Base-by-base conservation (phyloP, 2,888 invertebrate species). In the Hyles lineata region DNA sequence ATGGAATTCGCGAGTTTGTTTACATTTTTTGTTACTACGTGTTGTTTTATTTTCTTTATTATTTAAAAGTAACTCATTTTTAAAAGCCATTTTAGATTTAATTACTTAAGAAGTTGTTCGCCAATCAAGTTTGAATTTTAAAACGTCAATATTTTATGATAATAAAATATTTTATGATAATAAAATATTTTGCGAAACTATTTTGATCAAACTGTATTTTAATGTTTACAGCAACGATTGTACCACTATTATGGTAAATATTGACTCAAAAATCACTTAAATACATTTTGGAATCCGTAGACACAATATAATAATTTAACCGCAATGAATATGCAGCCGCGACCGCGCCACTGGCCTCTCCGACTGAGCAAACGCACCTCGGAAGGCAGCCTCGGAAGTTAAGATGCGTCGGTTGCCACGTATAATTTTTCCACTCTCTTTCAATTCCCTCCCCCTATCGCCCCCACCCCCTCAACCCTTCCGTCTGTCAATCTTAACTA, bases 401-500 rank as follows among this genome's bases (percentile, higher is more conserved):
- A 94, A 94, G 94, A 94, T 92, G 93, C 93, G 91, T 93, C 89
- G 91, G 88, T 91, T 90, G 91, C 90, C 89, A 91, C 93, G 93
- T 94, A 93, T 93, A 93, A 94, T 94, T 94, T 92, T 93, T 90
- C 92, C 90, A 90, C 90, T 91, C 92, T 91, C 90, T 92, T 92
- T 90, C 91, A 92, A 91, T 91, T 90, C 89, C 82, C 84, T 80
- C 89, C 90, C 90, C 87, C 87, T 85, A 83, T 85, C 83, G 77
- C 85, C 84, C 73, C 87, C 86, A 77, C 82, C 81, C 80, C 90
- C 86, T 88, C 92, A 89, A 91, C 92, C 93, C 93, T 89, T 89
- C 89, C 91, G 93, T 93, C 94, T 93, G 94, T 93, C 94, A 94
- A 94, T 94, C 94, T 94, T 94, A 93, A 91, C 92, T 91, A 90